A percentile compares a stretch with the other conserved stretches of the same genome.
phyloP scores from a whole-genome alignment of 2,888 invertebrate genomes.

The Bombylius discolor region DNA sequence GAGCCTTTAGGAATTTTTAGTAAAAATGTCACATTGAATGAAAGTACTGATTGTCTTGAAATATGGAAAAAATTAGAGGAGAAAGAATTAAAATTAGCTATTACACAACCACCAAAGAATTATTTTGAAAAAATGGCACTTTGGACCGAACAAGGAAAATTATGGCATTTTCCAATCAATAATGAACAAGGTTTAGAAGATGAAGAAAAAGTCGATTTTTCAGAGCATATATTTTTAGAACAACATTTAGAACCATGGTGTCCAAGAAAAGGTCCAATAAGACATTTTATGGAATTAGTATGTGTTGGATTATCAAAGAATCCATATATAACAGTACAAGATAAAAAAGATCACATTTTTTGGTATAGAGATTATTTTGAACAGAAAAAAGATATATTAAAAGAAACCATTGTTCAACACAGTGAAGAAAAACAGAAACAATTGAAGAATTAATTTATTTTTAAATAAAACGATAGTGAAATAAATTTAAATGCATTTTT shows the following conservation, averaged over 20 bases:
- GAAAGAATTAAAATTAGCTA: constrained; percentile 51
- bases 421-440: neutral
- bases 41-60: constrained; percentile 34
- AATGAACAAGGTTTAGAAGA: constrained; percentile 79
- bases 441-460: neutral
- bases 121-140: constrained; percentile 84
- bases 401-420: constrained; percentile 22
- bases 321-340: constrained; percentile 72
- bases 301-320: constrained; percentile 89
- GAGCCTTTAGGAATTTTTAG: constrained; percentile 53
- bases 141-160: constrained; percentile 89
- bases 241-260: constrained; percentile 77
- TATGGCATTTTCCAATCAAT: constrained; percentile 95
- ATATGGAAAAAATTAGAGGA: constrained; percentile 57
- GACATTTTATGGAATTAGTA: constrained; percentile 96
- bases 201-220: constrained; percentile 62
- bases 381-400: constrained; percentile 58
- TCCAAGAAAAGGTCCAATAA: constrained; percentile 75
- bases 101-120: constrained; percentile 67
- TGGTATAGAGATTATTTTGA: constrained; percentile 90
- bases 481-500: too few relatives aligned
- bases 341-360: constrained; percentile 77
- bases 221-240: constrained; percentile 91
- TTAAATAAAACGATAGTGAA: too few relatives aligned
- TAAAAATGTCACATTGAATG: constrained; percentile 16